phyloP scores from a whole-genome alignment of 92 coral and sea anemone species.

The Bergia puertoricense region DNA sequence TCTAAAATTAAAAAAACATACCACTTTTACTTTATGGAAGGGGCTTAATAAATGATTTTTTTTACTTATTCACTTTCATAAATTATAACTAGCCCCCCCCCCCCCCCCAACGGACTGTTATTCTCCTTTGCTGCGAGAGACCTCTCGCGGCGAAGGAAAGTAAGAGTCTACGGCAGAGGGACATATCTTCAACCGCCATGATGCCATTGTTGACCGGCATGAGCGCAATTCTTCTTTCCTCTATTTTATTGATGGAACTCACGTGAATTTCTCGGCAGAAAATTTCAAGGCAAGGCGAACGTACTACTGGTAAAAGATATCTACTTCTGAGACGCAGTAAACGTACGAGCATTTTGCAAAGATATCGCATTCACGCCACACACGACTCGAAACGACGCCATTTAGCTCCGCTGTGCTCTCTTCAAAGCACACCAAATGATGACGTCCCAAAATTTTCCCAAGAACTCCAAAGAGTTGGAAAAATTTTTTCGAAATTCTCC shows the following conservation, averaged over 20 bases:
- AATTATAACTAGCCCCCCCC: no score
- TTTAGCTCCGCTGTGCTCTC: neutral
- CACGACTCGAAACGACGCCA: slow-evolving; percentile 24
- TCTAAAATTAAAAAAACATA: no score
- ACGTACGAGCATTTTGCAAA: slow-evolving; percentile 32
- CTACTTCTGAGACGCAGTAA: slow-evolving; percentile 47
- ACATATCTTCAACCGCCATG: slow-evolving; percentile 15
- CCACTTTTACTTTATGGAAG: no score
- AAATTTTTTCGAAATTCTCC: no score
- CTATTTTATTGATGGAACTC: slow-evolving; percentile 44
- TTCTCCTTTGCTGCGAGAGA: no score
- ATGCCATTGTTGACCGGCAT: slow-evolving; percentile 43
- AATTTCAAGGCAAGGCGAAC: slow-evolving; percentile 34
- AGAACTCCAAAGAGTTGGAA: no score
- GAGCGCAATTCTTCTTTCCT: slow-evolving; percentile 42
- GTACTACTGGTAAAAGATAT: neutral
- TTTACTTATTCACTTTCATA: no score
- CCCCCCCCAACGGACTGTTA: no score
- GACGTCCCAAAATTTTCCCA: slow-evolving; percentile 27
- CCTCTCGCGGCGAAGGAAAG: no score
- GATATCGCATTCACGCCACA: neutral
- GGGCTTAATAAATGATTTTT: no score
- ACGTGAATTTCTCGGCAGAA: slow-evolving; percentile 54
- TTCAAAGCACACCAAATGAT: slow-evolving; percentile 4
- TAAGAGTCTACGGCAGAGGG: neutral